Percentiles rank a stretch among this genome's conserved stretches.
Evolutionary conservation across 2,888 invertebrate species (phyloP).

Genomic region (Cephus pulcher): DNA sequence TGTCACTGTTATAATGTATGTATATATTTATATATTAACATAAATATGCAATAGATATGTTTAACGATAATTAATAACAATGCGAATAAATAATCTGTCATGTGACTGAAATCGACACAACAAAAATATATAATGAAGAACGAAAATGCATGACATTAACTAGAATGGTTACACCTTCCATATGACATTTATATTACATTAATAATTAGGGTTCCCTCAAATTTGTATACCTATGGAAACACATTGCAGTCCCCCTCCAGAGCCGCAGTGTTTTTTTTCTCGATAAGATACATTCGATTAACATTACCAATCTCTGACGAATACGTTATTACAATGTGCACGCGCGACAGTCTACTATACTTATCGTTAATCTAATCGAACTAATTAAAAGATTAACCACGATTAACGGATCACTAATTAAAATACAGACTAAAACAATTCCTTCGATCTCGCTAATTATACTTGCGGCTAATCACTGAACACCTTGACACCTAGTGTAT

Average conservation of each 20-base stretch:
- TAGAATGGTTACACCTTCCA: not conserved
- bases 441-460: not conserved
- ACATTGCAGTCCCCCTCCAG: conserved; percentile 18
- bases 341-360: not conserved
- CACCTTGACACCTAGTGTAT: conserved; percentile 51
- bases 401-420: not conserved
- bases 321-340: not conserved
- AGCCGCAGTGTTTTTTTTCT: conserved; percentile 25
- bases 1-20: not conserved
- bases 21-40: not conserved
- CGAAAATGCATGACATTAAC: not conserved
- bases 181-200: not conserved
- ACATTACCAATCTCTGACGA: not conserved
- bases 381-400: conserved; percentile 2
- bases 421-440: not conserved
- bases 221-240: not conserved
- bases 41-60: not conserved
- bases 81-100: not conserved
- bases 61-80: not conserved
- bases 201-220: not conserved
- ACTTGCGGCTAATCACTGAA: conserved; percentile 34
- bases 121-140: not conserved
- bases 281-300: not conserved
- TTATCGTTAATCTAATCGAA: conserved; percentile 1
- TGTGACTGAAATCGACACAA: not conserved